These are phyloP conservation scores for Rhagophthalmus giganteus DNA, from an alignment of 2,888 invertebrate genomes.

Conservation along the genomic window DNA sequence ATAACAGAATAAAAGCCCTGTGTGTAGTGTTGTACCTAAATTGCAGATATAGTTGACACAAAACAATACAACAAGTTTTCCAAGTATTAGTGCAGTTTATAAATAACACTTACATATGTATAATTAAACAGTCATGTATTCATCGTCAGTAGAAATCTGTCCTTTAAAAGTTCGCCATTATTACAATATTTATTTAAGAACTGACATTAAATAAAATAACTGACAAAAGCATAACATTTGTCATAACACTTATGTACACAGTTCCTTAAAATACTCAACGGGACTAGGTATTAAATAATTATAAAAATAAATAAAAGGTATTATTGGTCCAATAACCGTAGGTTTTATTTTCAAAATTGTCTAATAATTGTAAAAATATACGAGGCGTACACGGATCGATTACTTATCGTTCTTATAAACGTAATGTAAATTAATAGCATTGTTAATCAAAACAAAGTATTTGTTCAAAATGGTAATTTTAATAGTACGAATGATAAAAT, in stretches of 20 bases:
- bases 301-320: neutral
- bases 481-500: no score
- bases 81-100: neutral
- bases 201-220: neutral
- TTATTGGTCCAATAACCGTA: neutral
- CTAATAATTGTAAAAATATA: neutral
- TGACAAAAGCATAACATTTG: no score
- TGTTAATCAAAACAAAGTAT: slow-evolving; percentile 14
- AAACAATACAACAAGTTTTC: neutral
- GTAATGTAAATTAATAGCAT: no score
- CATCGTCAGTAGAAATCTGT: no score
- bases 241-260: no score
- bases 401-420: no score
- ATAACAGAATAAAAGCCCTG: neutral
- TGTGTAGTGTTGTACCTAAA: neutral
- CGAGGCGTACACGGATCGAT: no score
- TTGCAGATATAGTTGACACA: neutral
- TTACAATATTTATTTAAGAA: no score
- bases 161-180: no score
- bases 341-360: neutral
- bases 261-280: neutral
- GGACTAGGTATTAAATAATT: neutral
- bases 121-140: neutral
- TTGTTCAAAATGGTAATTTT: slow-evolving; percentile 1
- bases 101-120: no score